These are phyloP conservation scores for Capreolus pygargus DNA, from an alignment of 2,113 vertebrate genomes.

Conservation along the genomic window DNA sequence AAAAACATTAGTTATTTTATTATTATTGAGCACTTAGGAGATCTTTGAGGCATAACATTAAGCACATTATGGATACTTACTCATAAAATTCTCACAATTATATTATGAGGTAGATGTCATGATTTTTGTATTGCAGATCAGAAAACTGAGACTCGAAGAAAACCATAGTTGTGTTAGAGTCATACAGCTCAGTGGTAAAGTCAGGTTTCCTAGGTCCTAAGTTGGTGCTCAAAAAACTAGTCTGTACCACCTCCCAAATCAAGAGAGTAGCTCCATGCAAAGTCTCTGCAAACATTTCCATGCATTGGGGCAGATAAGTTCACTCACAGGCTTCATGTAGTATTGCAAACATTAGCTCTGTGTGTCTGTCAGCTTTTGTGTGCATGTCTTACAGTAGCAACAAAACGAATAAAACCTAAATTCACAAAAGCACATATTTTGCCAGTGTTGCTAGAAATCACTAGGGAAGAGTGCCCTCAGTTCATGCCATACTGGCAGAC, in stretches of 20 bases:
- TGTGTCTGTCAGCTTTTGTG: not conserved
- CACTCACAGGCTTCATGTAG: not conserved
- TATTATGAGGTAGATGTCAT: not conserved
- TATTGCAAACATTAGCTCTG: not conserved
- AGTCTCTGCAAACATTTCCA: not conserved
- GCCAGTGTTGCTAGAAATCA: not conserved
- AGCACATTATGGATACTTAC: slow-evolving; percentile 9
- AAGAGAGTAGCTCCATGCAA: not conserved
- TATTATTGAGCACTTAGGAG: slow-evolving; percentile 8
- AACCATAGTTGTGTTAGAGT: not conserved
- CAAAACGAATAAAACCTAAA: slow-evolving; percentile 46
- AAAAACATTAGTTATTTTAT: not conserved
- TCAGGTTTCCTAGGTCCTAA: not conserved
- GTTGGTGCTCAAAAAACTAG: not conserved
- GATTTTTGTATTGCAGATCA: slow-evolving; percentile 7
- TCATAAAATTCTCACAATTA: slow-evolving; percentile 45
- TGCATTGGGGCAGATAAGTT: not conserved
- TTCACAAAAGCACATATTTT: slow-evolving; percentile 42
- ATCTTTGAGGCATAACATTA: slow-evolving; percentile 29
- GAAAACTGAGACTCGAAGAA: slow-evolving; percentile 45
- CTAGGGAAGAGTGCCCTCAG: not conserved
- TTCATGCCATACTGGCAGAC: slow-evolving; percentile 28
- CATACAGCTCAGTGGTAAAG: not conserved
- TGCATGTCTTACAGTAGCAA: not conserved
- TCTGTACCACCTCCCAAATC: not conserved